These are phyloP conservation scores for Sciaenops ocellatus DNA, from an alignment of 2,797 vertebrate species.

Conservation along the genomic window DNA sequence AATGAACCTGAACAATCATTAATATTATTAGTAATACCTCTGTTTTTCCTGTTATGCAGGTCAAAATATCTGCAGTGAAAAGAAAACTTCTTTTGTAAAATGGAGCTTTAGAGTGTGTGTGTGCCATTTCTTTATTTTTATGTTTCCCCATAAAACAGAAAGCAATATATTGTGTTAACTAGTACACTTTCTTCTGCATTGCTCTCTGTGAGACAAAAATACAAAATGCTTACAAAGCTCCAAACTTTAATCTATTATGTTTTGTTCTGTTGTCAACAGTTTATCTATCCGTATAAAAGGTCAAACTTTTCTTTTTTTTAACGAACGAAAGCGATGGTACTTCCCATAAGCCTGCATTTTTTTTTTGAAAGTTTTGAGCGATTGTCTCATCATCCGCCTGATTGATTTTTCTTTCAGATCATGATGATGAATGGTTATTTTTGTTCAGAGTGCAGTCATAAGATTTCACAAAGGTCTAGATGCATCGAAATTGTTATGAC, in stretches of 20 bases:
- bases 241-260: neutral
- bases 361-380: slow-evolving; percentile 18
- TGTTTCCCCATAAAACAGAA: no score
- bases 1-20: neutral
- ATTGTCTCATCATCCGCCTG: slow-evolving; percentile 15
- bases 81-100: no score
- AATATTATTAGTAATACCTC: neutral
- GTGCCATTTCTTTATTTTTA: no score
- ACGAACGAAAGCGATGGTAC: neutral
- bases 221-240: neutral
- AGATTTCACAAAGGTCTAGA: slow-evolving; percentile 16
- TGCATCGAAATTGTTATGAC: slow-evolving; percentile 47
- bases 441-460: slow-evolving; percentile 2
- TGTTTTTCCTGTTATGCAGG: neutral
- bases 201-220: neutral
- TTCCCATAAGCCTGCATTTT: neutral
- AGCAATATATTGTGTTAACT: no score
- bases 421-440: slow-evolving; percentile 45
- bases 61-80: neutral
- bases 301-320: slow-evolving; percentile 3
- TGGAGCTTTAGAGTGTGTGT: no score
- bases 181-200: no score
- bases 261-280: neutral
- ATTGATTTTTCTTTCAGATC: slow-evolving; percentile 50
- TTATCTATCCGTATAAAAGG: neutral